A percentile compares a stretch with the other conserved stretches of the same genome.
Evolutionary conservation across 2,888 invertebrate species (phyloP).

Genomic region (Mimachlamys varia): DNA sequence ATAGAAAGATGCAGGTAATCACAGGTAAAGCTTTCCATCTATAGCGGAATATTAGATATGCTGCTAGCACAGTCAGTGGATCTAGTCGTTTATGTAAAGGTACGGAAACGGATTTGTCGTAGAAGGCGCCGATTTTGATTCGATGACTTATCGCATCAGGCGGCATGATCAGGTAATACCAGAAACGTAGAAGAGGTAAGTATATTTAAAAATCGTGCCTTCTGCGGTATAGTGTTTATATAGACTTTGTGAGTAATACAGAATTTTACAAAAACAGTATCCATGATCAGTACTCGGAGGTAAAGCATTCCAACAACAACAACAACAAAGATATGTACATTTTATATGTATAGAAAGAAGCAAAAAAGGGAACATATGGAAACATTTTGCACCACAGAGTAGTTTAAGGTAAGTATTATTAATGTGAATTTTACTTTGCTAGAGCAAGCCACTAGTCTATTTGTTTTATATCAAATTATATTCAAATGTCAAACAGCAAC

Average conservation of each 20-base stretch:
- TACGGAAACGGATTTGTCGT: not conserved
- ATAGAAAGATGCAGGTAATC: not conserved
- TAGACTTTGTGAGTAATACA: not conserved
- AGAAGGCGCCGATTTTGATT: not conserved
- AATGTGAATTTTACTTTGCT: not conserved
- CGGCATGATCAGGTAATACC: slow-evolving; percentile 32
- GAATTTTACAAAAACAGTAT: not conserved
- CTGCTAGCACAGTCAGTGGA: too few species aligned
- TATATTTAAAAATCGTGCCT: not conserved
- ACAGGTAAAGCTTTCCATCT: not conserved
- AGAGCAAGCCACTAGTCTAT: too few species aligned
- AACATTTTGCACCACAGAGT: too few species aligned
- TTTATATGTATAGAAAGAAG: too few species aligned
- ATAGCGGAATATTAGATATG: not conserved
- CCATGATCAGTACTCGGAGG: not conserved
- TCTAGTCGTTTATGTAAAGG: too few species aligned
- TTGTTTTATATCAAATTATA: not conserved
- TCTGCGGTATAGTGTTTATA: not conserved
- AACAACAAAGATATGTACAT: too few species aligned
- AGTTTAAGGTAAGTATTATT: too few species aligned
- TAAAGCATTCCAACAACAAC: too few species aligned
- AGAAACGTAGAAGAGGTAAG: not conserved
- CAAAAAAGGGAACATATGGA: too few species aligned
- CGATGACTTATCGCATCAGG: not conserved
- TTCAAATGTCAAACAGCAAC: not conserved